A percentile compares a stretch with the other conserved stretches of the same genome.
Conservation (phyloP, 2,888 invertebrate genomes). For the Arenicola marina region DNA sequence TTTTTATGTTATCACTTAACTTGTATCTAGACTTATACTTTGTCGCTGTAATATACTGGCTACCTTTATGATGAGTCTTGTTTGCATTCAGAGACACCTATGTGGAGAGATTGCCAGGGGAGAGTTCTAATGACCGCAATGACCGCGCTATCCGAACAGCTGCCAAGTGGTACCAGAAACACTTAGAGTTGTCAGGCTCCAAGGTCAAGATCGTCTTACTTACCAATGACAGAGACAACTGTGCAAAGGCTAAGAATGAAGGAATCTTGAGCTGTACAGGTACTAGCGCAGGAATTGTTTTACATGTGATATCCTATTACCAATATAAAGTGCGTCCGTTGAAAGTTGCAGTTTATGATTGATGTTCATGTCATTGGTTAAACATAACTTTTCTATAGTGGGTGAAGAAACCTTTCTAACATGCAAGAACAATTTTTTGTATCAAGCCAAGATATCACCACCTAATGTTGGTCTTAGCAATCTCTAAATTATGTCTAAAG, state of each 20-base stretch:
- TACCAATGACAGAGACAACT: slow-evolving; percentile 83
- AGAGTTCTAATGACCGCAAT: slow-evolving; percentile 87
- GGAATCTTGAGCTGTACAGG: slow-evolving; percentile 68
- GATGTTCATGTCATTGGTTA: too few species aligned
- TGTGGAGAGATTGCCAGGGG: slow-evolving; percentile 78
- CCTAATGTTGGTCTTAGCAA: too few species aligned
- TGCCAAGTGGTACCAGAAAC: slow-evolving; percentile 80
- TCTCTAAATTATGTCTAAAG: too few species aligned
- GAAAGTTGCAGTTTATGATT: too few species aligned
- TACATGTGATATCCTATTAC: too few species aligned
- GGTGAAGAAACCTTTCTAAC: too few species aligned
- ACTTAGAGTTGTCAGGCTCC: slow-evolving; percentile 57
- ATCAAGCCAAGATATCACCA: not conserved
- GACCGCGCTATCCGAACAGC: slow-evolving; percentile 86
- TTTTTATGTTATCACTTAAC: not conserved
- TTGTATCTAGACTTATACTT: too few species aligned
- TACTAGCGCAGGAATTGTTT: not conserved
- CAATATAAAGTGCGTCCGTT: too few species aligned
- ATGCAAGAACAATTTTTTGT: not conserved
- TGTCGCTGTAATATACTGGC: too few species aligned
- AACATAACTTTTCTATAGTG: too few species aligned
- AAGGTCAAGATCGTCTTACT: slow-evolving; percentile 73
- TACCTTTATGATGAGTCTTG: too few species aligned
- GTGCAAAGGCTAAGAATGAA: slow-evolving; percentile 72
- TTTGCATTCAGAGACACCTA: slow-evolving; percentile 77